A percentile compares a stretch with the other conserved stretches of the same genome.
phyloP scores from a whole-genome alignment of 2,888 invertebrate genomes.

The Pachycephus smyrnensis region DNA sequence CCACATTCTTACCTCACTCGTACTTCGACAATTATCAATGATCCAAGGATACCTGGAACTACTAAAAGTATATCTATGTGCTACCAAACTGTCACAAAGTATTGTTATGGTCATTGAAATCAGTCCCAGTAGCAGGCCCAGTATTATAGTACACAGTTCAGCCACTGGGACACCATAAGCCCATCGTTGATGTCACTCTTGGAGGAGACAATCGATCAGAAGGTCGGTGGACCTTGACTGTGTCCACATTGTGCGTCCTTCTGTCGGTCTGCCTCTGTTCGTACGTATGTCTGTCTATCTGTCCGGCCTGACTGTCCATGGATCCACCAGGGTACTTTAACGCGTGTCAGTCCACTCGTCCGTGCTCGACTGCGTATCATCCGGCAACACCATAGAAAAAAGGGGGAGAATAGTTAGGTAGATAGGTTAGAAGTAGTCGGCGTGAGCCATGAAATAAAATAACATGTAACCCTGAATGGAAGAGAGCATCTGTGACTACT shows the following conservation, averaged over 20 bases:
- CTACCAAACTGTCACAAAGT: neutral
- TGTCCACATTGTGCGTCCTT: conserved; percentile 64
- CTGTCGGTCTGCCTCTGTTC: conserved; percentile 10
- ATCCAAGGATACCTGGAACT: neutral
- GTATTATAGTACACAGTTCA: neutral
- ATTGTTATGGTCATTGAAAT: neutral
- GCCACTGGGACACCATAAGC: neutral
- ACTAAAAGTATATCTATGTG: neutral
- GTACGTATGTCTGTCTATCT: conserved; percentile 5
- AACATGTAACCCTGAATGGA: conserved; percentile 43
- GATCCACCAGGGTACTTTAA: conserved; percentile 12
- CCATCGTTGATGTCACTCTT: conserved; percentile 44
- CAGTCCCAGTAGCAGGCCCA: neutral
- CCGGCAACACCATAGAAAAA: neutral
- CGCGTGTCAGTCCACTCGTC: conserved; percentile 28
- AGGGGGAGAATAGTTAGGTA: conserved; percentile 1
- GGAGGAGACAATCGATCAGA: conserved; percentile 64
- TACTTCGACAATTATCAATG: neutral
- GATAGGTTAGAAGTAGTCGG: conserved; percentile 23
- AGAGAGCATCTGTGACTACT: conserved; percentile 41
- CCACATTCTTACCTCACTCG: neutral
- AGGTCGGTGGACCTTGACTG: conserved; percentile 64
- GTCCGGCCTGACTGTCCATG: conserved; percentile 20
- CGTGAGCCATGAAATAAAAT: conserved; percentile 56
- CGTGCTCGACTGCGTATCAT: conserved; percentile 33